phyloP scores from a whole-genome alignment of 2,888 invertebrate genomes.

The Helicoverpa assulta region DNA sequence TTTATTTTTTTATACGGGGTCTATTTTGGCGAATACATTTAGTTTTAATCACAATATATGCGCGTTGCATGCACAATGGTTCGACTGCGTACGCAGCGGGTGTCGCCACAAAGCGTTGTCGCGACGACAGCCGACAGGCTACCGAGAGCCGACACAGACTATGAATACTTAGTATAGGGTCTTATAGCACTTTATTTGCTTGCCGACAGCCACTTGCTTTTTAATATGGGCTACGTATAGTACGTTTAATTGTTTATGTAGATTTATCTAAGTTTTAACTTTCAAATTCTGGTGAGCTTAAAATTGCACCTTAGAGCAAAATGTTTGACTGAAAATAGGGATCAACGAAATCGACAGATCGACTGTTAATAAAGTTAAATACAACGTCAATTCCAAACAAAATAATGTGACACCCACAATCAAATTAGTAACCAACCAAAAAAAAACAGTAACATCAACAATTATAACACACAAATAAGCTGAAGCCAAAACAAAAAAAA shows the following conservation, averaged over 20 bases:
- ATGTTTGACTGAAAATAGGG: too few relatives aligned
- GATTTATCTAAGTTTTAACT: background rate
- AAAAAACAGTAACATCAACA: slow-evolving; percentile 31
- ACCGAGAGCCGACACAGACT: slow-evolving; percentile 60
- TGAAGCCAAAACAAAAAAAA: slow-evolving; percentile 29
- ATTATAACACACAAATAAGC: slow-evolving; percentile 21
- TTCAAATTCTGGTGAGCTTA: background rate
- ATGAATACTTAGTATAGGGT: slow-evolving; percentile 49
- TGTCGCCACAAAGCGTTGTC: slow-evolving; percentile 78
- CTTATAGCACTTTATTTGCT: slow-evolving; percentile 47
- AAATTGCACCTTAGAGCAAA: too few relatives aligned
- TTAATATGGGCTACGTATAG: slow-evolving; percentile 32
- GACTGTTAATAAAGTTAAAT: too few relatives aligned
- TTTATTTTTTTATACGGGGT: slow-evolving; percentile 1
- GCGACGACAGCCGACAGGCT: slow-evolving; percentile 69
- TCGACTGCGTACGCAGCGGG: slow-evolving; percentile 58
- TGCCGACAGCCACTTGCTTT: slow-evolving; percentile 36
- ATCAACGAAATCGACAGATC: too few relatives aligned
- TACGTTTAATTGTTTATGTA: slow-evolving; percentile 15
- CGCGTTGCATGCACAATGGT: slow-evolving; percentile 55
- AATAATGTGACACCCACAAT: too few relatives aligned
- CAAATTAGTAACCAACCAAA: too few relatives aligned
- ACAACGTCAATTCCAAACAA: background rate
- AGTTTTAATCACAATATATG: slow-evolving; percentile 56
- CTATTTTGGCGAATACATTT: slow-evolving; percentile 40